Conservation (phyloP, 2,113 vertebrate species). For the Oncorhynchus nerka region DNA sequence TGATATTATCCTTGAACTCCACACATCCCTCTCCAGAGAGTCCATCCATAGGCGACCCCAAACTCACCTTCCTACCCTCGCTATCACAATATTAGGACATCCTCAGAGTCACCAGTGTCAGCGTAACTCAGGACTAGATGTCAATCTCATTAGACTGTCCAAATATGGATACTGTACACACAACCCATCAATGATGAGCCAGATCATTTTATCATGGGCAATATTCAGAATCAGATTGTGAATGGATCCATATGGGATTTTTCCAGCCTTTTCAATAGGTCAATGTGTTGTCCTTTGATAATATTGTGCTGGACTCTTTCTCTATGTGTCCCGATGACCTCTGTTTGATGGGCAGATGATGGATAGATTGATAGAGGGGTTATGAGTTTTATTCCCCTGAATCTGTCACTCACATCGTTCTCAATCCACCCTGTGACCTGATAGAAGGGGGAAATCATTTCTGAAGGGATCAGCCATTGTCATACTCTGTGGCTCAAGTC, state of each 20-base stretch:
- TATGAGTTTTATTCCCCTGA: not conserved
- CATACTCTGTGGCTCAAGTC: slow-evolving; percentile 27
- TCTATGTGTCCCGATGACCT: not conserved
- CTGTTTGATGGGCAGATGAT: not conserved
- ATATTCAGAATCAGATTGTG: not conserved
- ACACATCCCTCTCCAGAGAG: not conserved
- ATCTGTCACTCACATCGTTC: slow-evolving; percentile 9
- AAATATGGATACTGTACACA: too few species aligned
- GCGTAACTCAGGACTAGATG: too few species aligned
- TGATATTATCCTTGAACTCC: not conserved
- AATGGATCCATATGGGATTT: not conserved
- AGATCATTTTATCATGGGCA: not conserved
- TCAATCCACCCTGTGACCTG: slow-evolving; percentile 10
- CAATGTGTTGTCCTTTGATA: slow-evolving; percentile 10
- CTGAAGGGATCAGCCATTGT: slow-evolving; percentile 25
- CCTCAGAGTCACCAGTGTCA: too few species aligned
- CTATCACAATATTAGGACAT: not conserved
- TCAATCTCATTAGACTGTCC: too few species aligned
- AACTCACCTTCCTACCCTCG: not conserved
- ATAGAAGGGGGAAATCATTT: slow-evolving; percentile 18
- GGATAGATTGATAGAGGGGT: not conserved
- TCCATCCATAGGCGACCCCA: not conserved
- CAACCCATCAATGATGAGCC: too few species aligned
- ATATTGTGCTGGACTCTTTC: not conserved
- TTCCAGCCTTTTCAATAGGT: not conserved